Base-by-base conservation (phyloP, 1,140 invertebrate genomes). In the Antheraea mylitta region DNA sequence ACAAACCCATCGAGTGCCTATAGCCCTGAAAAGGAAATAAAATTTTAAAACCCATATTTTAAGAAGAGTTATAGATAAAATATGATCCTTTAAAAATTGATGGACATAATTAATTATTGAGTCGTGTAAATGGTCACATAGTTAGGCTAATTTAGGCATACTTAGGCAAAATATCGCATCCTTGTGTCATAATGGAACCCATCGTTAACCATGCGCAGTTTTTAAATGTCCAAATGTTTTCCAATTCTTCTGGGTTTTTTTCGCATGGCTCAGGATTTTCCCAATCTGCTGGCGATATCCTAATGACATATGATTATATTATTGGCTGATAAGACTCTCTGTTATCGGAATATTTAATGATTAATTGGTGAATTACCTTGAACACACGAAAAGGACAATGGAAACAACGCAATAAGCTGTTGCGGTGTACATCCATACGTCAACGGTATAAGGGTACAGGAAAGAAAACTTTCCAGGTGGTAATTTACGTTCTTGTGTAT, bases 281-380 rank as follows among this genome's bases (percentile, higher is more conserved):
- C 98, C 98, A 99, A 87, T 99, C 98, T 37, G 95, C 95, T 4
- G 97, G 97, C 42, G 96, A 95, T 81, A 98, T 95, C 86, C 97
- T 97, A 81, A 69, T 19, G 30, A 67, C 16, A 63, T 37, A 9
- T 13, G 38, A 37, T 63, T 37, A 63, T 37, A 9, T 13, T 38
- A 37, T 63, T 37, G 9, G 3, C 7, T 18, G n/a, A 63, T 38
- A 63, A 22, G 59, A 18, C 18, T 2, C 11, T 7, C 22, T 18
- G 37, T 4, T 19, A 42, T n/a, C 16, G 7, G 9, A 9, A n/a
- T 13, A 30, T 22, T 42, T 30, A 58, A 66, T 53, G 13, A 66
- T 11, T 6, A 58, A 16, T 9, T 59, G 0, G 22, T 59, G 37
- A 60, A 71, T 89, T 91, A 96, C 96, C 97, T 95, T 11, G 96